Evolutionary conservation across 2,888 invertebrate genomes (phyloP).

Genomic region (Pocota personata): DNA sequence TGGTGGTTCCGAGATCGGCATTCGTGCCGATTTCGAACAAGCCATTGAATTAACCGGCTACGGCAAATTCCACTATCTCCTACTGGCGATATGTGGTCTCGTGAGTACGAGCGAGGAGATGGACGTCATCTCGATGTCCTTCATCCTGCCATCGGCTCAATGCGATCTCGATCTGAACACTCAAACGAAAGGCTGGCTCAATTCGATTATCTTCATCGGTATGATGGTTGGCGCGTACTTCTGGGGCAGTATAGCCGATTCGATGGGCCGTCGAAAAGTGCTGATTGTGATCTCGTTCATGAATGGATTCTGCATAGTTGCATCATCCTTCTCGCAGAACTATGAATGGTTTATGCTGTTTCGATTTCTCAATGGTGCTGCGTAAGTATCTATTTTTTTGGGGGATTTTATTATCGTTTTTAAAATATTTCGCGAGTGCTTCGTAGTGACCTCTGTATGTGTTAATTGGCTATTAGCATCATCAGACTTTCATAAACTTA

Average conservation of each 20-base stretch:
- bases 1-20: conserved; percentile 83
- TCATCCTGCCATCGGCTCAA: conserved; percentile 95
- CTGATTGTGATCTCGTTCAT: conserved; percentile 94
- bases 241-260: conserved; percentile 96
- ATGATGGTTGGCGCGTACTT: conserved; percentile 98
- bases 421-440: conserved; percentile 31
- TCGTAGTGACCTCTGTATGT: conserved; percentile 50
- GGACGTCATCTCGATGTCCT: conserved; percentile 97
- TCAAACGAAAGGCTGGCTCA: conserved; percentile 91
- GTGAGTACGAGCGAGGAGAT: conserved; percentile 98
- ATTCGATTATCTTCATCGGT: conserved; percentile 92
- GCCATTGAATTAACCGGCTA: conserved; percentile 92
- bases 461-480: conserved; percentile 64
- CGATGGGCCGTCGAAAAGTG: conserved; percentile 93
- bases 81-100: conserved; percentile 95
- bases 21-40: conserved; percentile 93
- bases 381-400: conserved; percentile 87
- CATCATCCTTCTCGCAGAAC: conserved; percentile 94
- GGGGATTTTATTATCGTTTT: conserved; percentile 21
- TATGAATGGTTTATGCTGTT: conserved; percentile 95
- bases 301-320: conserved; percentile 94
- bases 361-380: conserved; percentile 95
- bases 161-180: conserved; percentile 95
- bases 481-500: conserved; percentile 47
- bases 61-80: conserved; percentile 91